Percentiles rank a stretch among this genome's conserved stretches.
These are phyloP conservation scores for Drosophila paramelanica DNA, from an alignment of 2,888 invertebrate species.

Conservation along the genomic window DNA sequence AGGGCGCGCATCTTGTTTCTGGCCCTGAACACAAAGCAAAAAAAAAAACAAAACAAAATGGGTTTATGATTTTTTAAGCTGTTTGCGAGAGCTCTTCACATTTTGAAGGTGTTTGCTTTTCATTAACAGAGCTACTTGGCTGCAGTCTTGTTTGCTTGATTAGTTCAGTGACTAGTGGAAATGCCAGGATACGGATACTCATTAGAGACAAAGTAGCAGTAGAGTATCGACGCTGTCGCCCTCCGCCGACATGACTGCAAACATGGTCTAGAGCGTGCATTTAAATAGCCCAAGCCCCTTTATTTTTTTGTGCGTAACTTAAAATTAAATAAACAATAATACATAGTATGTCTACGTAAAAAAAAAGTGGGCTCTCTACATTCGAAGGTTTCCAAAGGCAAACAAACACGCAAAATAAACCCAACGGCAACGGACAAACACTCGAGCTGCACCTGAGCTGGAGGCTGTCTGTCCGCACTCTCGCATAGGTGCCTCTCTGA, in stretches of 20 bases:
- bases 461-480: conserved; percentile 3
- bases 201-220: conserved; percentile 64
- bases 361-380: conserved; percentile 50
- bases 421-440: conserved; percentile 61
- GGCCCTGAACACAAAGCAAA: conserved; percentile 26
- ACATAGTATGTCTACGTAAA: conserved; percentile 10
- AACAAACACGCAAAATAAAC: conserved; percentile 74
- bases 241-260: conserved; percentile 42
- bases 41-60: conserved; percentile 33
- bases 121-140: conserved; percentile 67
- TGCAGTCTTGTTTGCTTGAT: conserved; percentile 64
- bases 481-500: conserved; percentile 48
- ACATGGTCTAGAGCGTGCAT: conserved; percentile 44
- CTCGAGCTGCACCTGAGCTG: conserved; percentile 56
- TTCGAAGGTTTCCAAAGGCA: conserved; percentile 61
- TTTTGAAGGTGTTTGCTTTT: conserved; percentile 69
- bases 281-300: conserved; percentile 51
- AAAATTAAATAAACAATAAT: conserved; percentile 71
- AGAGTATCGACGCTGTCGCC: conserved; percentile 4
- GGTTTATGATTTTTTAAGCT: conserved; percentile 79
- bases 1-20: conserved; percentile 38
- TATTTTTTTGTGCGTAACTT: conserved; percentile 60
- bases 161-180: conserved; percentile 63
- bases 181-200: conserved; percentile 59
- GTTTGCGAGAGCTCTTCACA: conserved; percentile 71